Percentiles rank a stretch among this genome's conserved stretches.
Evolutionary conservation across 37 sponge, comb jelly and placozoan species (phyloP).

Genomic region (Chondrosia reniformis): DNA sequence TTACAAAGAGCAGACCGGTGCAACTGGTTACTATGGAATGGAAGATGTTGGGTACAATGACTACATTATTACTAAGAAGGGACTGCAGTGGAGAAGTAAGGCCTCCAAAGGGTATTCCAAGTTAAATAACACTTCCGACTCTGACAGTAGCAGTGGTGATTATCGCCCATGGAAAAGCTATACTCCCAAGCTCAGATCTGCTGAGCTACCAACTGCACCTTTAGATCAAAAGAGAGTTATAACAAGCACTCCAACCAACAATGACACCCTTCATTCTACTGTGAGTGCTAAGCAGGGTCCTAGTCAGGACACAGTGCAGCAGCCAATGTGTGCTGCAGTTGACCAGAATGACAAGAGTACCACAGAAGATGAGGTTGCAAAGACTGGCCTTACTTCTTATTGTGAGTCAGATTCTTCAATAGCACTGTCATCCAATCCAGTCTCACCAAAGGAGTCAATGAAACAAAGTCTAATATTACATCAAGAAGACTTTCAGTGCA

Average conservation of each 20-base stretch:
- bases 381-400: not conserved
- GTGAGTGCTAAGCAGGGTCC: too few species aligned
- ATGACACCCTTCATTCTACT: not conserved
- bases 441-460: not conserved
- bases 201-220: not conserved
- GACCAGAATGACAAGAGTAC: not conserved
- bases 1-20: too few species aligned
- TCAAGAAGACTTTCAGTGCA: not conserved
- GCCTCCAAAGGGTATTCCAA: conserved; percentile 3
- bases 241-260: not conserved
- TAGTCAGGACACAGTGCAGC: not conserved
- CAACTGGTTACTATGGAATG: too few species aligned
- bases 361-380: not conserved
- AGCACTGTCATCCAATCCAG: not conserved
- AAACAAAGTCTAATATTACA: too few species aligned
- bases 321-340: not conserved
- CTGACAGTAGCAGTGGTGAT: conserved; percentile 7
- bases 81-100: too few species aligned
- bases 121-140: not conserved
- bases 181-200: not conserved
- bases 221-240: too few species aligned
- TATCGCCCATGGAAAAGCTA: not conserved
- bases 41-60: not conserved
- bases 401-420: not conserved
- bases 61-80: not conserved